Base-by-base conservation (phyloP, 2,113 vertebrate species). In the Rhea americana region DNA sequence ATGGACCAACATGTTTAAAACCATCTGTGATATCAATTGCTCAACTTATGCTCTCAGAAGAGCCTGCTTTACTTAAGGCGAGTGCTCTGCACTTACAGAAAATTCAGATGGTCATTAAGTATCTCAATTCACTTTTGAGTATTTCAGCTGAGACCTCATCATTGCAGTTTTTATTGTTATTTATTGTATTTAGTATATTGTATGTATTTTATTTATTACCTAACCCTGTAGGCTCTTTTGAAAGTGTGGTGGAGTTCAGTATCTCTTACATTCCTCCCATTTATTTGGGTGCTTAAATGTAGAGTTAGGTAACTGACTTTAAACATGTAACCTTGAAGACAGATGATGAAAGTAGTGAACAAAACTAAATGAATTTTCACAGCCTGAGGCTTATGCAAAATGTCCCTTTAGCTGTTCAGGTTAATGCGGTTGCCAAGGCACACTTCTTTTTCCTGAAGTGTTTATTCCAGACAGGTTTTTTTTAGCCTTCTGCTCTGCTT, bases 1-100 rank as follows among this genome's bases (percentile, higher is more conserved):
- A 92, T 76, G 94, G 90, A 93, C 91, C 85, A 95, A 93, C 87
- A 93, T 91, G 85, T 75, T 95, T 86, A 91, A 93, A 96, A 91
- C 94, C 93, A 93, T 95, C 95, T 96, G 94, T 94, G 93, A 12
- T 95, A 91, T 47, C 93, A 82, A 1, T 75, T 93, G 95, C 94
- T 95, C 94, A 91, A 76, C 73, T 96, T 81, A 35, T 70, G 93
- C 85, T 93, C 90, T 76, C 35, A 1, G 2, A 88, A 83, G 65
- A 91, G 65, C 43, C 39, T 83, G 65, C n/a, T 88, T 88, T 86
- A 81, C 70, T 94, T 72, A 66, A 67, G 41, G 62, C 7, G 0
- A 81, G 68, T 61, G 20, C 22, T 96, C 58, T 56, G n/a, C 18
- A 14, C 58, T 82, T 75, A 19, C 2, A 62, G 73, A 84, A 86